phyloP scores from a whole-genome alignment of 2,113 vertebrate genomes.

The Clarias macrocephalus region DNA sequence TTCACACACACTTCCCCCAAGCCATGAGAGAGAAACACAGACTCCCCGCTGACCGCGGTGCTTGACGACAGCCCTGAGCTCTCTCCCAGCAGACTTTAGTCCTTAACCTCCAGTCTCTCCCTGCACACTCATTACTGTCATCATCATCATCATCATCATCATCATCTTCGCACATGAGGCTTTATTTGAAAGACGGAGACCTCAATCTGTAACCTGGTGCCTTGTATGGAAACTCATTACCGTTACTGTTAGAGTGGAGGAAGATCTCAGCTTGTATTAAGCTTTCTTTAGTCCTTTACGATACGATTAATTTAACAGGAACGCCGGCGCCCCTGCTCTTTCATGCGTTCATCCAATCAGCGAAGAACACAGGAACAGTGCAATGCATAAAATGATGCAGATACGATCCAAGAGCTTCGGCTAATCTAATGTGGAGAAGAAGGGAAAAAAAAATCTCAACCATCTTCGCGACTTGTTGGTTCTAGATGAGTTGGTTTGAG shows the following conservation, averaged over 20 bases:
- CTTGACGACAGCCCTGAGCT: conserved; percentile 40
- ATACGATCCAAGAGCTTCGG: not conserved
- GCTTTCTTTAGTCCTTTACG: not conserved
- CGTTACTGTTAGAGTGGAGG: conserved; percentile 22
- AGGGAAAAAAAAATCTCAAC: not conserved
- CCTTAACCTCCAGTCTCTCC: conserved; percentile 37
- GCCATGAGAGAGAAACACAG: conserved; percentile 40
- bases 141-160: conserved; percentile 42
- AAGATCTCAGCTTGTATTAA: not conserved
- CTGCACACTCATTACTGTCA: conserved; percentile 32
- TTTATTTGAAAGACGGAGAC: conserved; percentile 1
- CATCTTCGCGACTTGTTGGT: not conserved
- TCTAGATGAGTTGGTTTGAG: not conserved
- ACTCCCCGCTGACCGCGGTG: conserved; percentile 42
- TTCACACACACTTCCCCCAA: conserved; percentile 31
- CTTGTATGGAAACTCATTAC: conserved; percentile 32
- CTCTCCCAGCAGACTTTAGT: conserved; percentile 44
- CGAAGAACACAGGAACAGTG: not conserved
- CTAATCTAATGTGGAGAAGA: not conserved
- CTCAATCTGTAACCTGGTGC: conserved; percentile 3
- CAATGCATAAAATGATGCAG: not conserved
- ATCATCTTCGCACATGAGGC: conserved; percentile 6
- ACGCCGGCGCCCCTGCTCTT: not conserved
- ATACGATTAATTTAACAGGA: not conserved
- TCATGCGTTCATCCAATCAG: not conserved